These are phyloP conservation scores for Pammene fasciana DNA, from an alignment of 2,888 invertebrate genomes.

Conservation along the genomic window DNA sequence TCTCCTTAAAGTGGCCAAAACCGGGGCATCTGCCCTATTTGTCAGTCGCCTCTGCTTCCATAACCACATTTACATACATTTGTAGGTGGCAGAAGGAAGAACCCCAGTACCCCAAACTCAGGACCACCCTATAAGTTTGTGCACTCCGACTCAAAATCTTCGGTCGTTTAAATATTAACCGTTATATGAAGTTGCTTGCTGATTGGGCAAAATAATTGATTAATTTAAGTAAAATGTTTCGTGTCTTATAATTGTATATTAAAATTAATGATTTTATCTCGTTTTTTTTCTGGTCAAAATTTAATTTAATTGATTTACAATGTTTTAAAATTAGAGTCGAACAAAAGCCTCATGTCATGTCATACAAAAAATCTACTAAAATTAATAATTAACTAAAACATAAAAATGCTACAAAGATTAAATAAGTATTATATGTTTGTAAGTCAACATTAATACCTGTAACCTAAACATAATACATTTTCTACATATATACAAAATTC, in stretches of 20 bases:
- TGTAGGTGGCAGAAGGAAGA: conserved; percentile 53
- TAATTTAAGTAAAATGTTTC: background rate
- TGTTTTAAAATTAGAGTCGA: conserved; percentile 1
- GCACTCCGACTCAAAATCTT: conserved; percentile 68
- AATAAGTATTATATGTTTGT: too few relatives aligned
- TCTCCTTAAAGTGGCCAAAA: too few relatives aligned
- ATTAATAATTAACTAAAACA: background rate
- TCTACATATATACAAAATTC: too few relatives aligned
- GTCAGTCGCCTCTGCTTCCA: too few relatives aligned
- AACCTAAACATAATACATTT: too few relatives aligned
- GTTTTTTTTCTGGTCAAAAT: conserved; percentile 4
- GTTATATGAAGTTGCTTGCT: background rate
- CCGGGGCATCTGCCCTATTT: too few relatives aligned
- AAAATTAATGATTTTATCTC: background rate
- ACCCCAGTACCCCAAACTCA: conserved; percentile 52
- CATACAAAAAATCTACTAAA: background rate
- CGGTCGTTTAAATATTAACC: background rate
- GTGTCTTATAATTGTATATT: conserved; percentile 15
- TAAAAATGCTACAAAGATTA: too few relatives aligned
- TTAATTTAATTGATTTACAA: background rate
- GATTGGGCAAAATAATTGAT: background rate
- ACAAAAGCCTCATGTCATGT: background rate
- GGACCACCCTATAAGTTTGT: conserved; percentile 68
- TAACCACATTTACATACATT: conserved; percentile 37
- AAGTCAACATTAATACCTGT: too few relatives aligned